Base-by-base conservation (phyloP, 2,888 invertebrate species). In the Tryphoninae sp. region DNA sequence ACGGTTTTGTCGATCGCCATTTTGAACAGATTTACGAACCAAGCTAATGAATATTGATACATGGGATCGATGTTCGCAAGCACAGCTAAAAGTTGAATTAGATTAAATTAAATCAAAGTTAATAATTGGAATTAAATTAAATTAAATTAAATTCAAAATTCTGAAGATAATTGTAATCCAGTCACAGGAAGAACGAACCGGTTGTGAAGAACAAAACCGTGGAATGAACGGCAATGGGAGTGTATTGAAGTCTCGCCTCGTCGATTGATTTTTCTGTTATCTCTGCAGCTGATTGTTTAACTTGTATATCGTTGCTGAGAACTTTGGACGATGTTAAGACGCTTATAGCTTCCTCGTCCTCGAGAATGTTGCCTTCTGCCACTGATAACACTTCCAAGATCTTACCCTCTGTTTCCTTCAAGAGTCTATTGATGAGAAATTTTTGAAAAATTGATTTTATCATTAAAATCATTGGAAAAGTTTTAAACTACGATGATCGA, bases 11-110 rank as follows among this genome's bases (percentile, higher is more conserved):
- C 97, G 80, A 98, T 98, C 22, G 97, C 95, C 64, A 95, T 93
- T 86, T 96, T 95, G 91, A 96, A 99, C 40, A 98, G 93, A 86
- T 96, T 96, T 88, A 98, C 97, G 91, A 98, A 98, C 98, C 98
- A 99, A 1, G 95, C 95, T 86, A 99, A 93, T 0, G 98, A 98
- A 92, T 98, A 99, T 91, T 98, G 98, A 92, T 99, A 99, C 98
- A 98, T 98, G 1, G 98, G 98, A 92, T 99, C 98, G 85, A 99
- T 97, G 88, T 96, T 96, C 6, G 97, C 96, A 88, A 99, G 92
- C 79, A 97, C 96, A 79, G 95, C 96, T 96, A 89, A 71, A 92
- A 92, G 58, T 40, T 19, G 11, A 6, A 33, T 6, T 33, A 1
- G 1, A 33, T 33, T 33, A 33, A 33, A 33, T 33, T 33, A 4